Evolutionary conservation across 2,888 invertebrate species (phyloP).

Genomic region (Pristionchus japonicus): DNA sequence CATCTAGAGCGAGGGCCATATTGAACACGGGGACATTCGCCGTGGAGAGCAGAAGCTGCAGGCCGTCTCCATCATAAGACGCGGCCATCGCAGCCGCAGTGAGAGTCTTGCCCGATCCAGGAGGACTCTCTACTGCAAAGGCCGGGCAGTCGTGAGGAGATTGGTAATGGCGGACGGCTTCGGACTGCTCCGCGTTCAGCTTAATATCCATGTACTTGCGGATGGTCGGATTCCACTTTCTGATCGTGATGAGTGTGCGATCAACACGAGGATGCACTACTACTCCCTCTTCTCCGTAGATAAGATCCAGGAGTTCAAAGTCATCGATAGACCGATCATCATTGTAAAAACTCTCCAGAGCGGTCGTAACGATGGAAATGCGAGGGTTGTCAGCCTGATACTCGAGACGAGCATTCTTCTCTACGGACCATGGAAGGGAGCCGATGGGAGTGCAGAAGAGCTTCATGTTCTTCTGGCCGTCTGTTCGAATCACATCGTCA

Average conservation of each 20-base stretch:
- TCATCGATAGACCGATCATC: background rate
- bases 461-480: background rate
- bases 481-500: background rate
- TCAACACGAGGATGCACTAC: too few relatives aligned
- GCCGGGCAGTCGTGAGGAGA: background rate
- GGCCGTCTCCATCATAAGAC: background rate
- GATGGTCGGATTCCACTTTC: background rate
- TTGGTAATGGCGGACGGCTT: background rate
- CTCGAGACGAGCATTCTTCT: background rate
- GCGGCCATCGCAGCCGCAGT: background rate
- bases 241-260: background rate
- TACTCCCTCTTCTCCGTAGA: background rate
- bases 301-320: background rate
- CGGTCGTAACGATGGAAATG: background rate
- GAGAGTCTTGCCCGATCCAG: background rate
- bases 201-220: background rate
- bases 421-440: background rate
- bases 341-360: background rate
- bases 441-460: background rate
- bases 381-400: background rate
- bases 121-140: background rate
- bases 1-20: background rate
- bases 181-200: background rate
- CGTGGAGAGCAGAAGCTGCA: constrained; percentile 2
- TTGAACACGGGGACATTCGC: constrained; percentile 1